phyloP scores from a whole-genome alignment of 1,140 invertebrate species.

The Pseudoatta argentina region DNA sequence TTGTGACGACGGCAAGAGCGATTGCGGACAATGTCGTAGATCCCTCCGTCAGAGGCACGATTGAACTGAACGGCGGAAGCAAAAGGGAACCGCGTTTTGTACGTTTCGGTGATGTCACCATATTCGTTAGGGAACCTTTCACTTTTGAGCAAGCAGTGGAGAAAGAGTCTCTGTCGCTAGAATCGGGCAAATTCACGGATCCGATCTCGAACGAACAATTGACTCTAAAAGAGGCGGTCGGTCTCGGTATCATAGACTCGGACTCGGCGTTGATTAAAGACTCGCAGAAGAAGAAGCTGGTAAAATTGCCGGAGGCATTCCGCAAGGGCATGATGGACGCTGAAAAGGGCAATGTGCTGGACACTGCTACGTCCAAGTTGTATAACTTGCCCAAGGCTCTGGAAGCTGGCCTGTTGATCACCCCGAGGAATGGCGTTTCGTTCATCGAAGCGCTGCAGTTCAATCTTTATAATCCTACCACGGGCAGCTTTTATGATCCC shows the following conservation, averaged over 20 bases:
- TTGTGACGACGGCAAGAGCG: constrained; percentile 90
- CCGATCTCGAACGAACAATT: constrained; percentile 90
- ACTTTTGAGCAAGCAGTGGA: constrained; percentile 93
- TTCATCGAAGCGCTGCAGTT: constrained; percentile 94
- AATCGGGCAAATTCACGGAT: constrained; percentile 92
- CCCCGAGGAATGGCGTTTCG: constrained; percentile 91
- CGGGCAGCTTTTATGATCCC: constrained; percentile 93
- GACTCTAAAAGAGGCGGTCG: constrained; percentile 94
- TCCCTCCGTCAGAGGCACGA: constrained; percentile 88
- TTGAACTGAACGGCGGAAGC: constrained; percentile 88
- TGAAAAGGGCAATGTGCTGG: constrained; percentile 94
- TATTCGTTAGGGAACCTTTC: constrained; percentile 91
- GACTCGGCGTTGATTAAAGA: constrained; percentile 96
- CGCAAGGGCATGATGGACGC: constrained; percentile 94
- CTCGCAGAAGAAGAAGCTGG: constrained; percentile 92
- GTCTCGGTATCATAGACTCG: constrained; percentile 93
- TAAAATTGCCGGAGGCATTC: constrained; percentile 95
- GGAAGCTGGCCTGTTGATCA: constrained; percentile 91
- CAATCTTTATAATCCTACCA: constrained; percentile 93
- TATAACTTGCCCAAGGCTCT: constrained; percentile 91
- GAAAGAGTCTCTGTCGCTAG: constrained; percentile 90
- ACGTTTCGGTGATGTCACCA: constrained; percentile 90
- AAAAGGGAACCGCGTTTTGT: constrained; percentile 89
- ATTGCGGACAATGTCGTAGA: constrained; percentile 91
- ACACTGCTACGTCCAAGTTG: constrained; percentile 93